These are phyloP conservation scores for Pherbina coryleti DNA, from an alignment of 2,888 invertebrate species.

Conservation along the genomic window DNA sequence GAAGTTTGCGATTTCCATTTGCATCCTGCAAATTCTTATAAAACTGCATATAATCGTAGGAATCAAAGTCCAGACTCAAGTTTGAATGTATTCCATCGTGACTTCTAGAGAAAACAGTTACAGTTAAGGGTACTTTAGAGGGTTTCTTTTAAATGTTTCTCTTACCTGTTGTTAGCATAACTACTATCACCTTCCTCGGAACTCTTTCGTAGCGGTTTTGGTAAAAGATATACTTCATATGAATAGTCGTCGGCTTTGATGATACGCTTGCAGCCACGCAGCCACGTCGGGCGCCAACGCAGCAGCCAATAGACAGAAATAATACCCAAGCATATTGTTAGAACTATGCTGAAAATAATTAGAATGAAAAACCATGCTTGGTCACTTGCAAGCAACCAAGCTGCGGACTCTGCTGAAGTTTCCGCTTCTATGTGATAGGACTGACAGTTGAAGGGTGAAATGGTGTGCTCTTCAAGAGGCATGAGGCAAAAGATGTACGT, in stretches of 20 bases:
- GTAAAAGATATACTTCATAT: conserved; percentile 50
- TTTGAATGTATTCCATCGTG: neutral
- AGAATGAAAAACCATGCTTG: conserved; percentile 47
- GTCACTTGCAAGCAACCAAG: conserved; percentile 54
- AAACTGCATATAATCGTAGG: conserved; percentile 41
- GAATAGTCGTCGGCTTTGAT: conserved; percentile 38
- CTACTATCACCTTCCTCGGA: neutral
- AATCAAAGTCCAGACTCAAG: neutral
- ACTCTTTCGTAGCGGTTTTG: conserved; percentile 16
- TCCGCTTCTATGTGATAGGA: conserved; percentile 45
- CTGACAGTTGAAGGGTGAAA: conserved; percentile 57
- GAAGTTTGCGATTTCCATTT: neutral
- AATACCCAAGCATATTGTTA: conserved; percentile 51
- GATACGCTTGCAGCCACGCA: conserved; percentile 52
- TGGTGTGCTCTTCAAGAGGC: conserved; percentile 14
- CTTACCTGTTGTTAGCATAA: neutral
- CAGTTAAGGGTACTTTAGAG: neutral
- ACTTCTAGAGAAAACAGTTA: neutral
- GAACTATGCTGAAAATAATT: conserved; percentile 46
- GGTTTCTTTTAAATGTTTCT: no score
- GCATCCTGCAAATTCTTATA: conserved; percentile 10
- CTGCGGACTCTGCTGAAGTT: neutral
- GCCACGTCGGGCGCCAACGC: conserved; percentile 52
- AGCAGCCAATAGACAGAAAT: conserved; percentile 47
- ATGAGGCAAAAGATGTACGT: conserved; percentile 57